Base-by-base conservation (phyloP, 1,140 invertebrate species). In the Drosophila funebris region DNA sequence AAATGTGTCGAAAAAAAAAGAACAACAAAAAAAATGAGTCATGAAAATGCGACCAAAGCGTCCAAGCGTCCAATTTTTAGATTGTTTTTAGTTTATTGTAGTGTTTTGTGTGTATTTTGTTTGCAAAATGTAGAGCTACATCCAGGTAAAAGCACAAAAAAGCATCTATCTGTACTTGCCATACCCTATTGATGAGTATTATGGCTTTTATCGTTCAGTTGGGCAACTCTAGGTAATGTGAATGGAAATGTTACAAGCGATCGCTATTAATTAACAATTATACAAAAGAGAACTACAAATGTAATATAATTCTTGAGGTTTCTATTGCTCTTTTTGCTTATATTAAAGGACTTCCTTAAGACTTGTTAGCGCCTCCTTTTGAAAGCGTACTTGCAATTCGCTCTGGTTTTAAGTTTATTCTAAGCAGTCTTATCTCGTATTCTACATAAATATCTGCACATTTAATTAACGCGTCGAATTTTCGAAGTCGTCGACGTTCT, bases 391-490 rank as follows among this genome's bases (percentile, higher is more conserved):
- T 67, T 56, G 0, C 1, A 8, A 22, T 8, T 54, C 37, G 50
- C 8, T 33, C 3, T 33, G 2, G 6, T 24, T 16, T 8, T 36
- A n/a, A 27, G 6, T 24, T 57, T 8, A 20, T 43, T 66, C 7
- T 24, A 33, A 33, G 11, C 18, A 31, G 36, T 22, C 31, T 36
- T 36, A 61, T 61, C 14, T 46, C 50, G 29, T 13, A 53, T 56
- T 73, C 33, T 61, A 61, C 46, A 48, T 61, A 53, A 77, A 75
- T 71, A 77, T 67, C 46, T 66, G 52, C 46, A 67, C 61, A 71
- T 75, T 75, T 75, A 78, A 83, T 78, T 75, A 78, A 71, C 66
- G 74, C 61, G 39, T 24, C 22, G 57, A 56, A 41, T 52, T 71
- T 46, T 36, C 52, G 44, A 48, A 61, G 8, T 53, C 56, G 29